Evolutionary conservation across 2,888 invertebrate genomes (phyloP), one percentile per base, ranked within the genome.

Genomic region (Maniola hyperantus): DNA sequence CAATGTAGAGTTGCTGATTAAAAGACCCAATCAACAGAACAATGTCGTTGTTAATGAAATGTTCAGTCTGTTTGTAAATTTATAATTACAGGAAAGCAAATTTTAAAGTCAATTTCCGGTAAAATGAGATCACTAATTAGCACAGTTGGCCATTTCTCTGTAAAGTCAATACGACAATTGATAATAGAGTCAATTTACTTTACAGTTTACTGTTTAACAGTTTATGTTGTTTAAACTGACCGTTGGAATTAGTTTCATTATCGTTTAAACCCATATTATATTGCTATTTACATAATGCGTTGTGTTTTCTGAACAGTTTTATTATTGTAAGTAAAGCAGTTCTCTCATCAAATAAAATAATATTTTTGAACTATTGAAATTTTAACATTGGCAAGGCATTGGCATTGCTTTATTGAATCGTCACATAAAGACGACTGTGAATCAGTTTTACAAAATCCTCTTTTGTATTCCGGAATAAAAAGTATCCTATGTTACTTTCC

Each of bases 41-140:
- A 68, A 71, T 71, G 68, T 70, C 66, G 68, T 57, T 66, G 68
- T 65, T 71, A 72, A 73, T 71, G 73, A 70, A 70, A 72, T 70
- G 71, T 69, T 69, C 71, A 70, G 62, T 67, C 64, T 71, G 67
- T 72, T 72, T 72, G 70, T 72, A 66, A 68, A 73, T 71, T 71
- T 69, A 72, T 72, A 73, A 72, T 70, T 67, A 70, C 71, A 71
- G 69, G 65, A 71, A 72, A 73, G 71, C 72, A 67, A 71, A 72
- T 72, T 69, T 73, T 66, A 61, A 66, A 72, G 71, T 69, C 69
- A 69, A 71, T 71, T 72, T 68, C 65, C 60, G 64, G 64, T 61
- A 65, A 70, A 75, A 72, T 71, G 74, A 71, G 72, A 72, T 73
- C 70, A 69, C 70, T 73, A 73, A 72, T 73, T 73, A 73, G 72